Evolutionary conservation across 2,888 invertebrate species (phyloP), one percentile per base, ranked within the genome.

Genomic region (Drosophila kuntzei): DNA sequence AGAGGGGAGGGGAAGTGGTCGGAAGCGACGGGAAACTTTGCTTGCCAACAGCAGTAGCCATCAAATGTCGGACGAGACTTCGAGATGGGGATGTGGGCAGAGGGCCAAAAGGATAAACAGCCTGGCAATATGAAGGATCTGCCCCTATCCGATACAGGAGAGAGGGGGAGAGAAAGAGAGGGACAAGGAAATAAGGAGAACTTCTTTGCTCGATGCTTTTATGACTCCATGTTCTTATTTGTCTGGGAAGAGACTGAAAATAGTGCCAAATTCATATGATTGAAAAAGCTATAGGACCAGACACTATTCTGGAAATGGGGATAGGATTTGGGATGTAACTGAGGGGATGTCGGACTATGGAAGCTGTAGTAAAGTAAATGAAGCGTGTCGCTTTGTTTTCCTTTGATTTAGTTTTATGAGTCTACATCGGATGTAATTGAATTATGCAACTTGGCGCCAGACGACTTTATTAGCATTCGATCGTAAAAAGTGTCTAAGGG

Each of bases 371-470:
- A 85, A 86, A 88, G 75, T 90, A 90, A 90, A 90, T 90, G 90
- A 90, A 90, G 90, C 87, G 86, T 90, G 86, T 88, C 89, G 89
- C 89, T 90, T 90, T 90, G 89, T 90, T 89, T 90, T 90, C 85
- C 89, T 90, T 90, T 90, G 90, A 90, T 90, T 90, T 90, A 90
- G 89, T 90, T 90, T 90, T 90, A 90, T 90, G 90, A 81, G 90
- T 90, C 90, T 90, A 86, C 90, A 87, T 90, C 90, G 90, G 90
- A 90, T 90, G 90, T 90, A 90, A 90, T 90, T 90, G 90, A 90
- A 90, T 90, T 90, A 90, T 90, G 89, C 88, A 89, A 90, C 87
- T 85, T 90, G 90, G 90, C 90, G 90, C 58, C 77, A 82, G 89
- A 90, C 90, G 87, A 78, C 82, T 91, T 91, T 90, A 91, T 91